Percentiles rank a stretch among this genome's conserved stretches.
Evolutionary conservation across 2,113 vertebrate genomes (phyloP).

Genomic region (Myocastor coypus): DNA sequence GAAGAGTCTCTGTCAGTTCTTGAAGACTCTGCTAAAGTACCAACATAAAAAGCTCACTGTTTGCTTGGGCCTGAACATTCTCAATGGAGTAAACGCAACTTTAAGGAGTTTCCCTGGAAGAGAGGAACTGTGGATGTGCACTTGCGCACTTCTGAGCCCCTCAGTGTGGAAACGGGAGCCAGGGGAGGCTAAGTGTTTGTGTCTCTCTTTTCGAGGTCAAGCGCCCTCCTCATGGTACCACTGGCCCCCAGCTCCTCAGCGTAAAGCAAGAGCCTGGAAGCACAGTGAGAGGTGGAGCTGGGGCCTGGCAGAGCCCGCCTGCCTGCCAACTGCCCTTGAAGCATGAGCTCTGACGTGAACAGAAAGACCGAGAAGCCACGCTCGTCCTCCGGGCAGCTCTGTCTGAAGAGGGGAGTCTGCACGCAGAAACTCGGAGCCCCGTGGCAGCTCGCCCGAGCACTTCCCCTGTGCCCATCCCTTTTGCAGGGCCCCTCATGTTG

Average conservation of each 20-base stretch:
- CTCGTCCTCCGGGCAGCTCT: neutral
- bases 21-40: neutral
- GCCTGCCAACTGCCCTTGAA: neutral
- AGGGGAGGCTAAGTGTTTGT: neutral
- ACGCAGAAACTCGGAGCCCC: neutral
- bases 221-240: neutral
- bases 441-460: neutral
- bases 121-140: neutral
- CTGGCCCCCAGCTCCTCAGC: neutral
- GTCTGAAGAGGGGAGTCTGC: neutral
- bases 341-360: neutral
- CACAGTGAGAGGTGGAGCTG: neutral
- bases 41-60: neutral
- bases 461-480: neutral
- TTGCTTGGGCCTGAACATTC: neutral
- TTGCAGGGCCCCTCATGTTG: neutral
- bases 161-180: neutral
- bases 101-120: slow-evolving; percentile 44
- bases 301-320: neutral
- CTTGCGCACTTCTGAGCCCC: neutral
- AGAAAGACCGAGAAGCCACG: neutral
- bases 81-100: neutral
- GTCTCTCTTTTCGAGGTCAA: neutral
- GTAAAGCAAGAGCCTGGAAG: neutral
- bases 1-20: neutral